These are phyloP conservation scores for Glossophaga mutica DNA, from an alignment of 2,797 vertebrate species.

Conservation along the genomic window DNA sequence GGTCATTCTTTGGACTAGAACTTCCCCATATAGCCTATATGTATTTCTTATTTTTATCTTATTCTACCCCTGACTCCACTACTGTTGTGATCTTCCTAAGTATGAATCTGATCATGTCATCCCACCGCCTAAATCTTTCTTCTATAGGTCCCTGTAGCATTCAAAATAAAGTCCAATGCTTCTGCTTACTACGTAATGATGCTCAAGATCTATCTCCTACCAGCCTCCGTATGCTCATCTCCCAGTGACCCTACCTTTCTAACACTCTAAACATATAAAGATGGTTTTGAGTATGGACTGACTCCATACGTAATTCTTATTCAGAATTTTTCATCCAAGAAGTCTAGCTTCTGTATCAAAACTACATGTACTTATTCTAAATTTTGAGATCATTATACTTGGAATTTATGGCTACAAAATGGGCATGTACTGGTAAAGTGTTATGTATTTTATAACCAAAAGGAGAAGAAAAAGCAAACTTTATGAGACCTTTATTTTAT, in stretches of 20 bases:
- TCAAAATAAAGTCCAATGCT: slow-evolving; percentile 23
- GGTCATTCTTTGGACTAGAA: neutral
- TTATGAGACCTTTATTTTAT: neutral
- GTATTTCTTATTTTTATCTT: neutral
- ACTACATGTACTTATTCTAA: neutral
- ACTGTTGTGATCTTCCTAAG: neutral
- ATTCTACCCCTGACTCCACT: neutral
- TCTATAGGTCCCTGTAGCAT: neutral
- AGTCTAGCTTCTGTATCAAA: neutral
- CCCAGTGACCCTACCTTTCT: neutral
- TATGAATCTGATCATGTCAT: neutral
- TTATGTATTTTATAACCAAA: neutral
- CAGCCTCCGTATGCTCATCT: neutral
- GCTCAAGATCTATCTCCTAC: neutral
- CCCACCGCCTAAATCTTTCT: neutral
- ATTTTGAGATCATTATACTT: neutral
- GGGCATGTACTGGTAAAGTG: neutral
- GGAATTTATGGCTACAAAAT: neutral
- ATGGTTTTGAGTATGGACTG: neutral
- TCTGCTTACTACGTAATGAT: neutral
- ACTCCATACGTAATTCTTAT: neutral
- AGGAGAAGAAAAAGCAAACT: neutral
- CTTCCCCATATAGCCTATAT: neutral
- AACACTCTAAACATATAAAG: neutral
- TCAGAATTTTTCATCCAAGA: neutral